Base-by-base conservation (phyloP, 2,113 vertebrate genomes). In the Manacus vitellinus region DNA sequence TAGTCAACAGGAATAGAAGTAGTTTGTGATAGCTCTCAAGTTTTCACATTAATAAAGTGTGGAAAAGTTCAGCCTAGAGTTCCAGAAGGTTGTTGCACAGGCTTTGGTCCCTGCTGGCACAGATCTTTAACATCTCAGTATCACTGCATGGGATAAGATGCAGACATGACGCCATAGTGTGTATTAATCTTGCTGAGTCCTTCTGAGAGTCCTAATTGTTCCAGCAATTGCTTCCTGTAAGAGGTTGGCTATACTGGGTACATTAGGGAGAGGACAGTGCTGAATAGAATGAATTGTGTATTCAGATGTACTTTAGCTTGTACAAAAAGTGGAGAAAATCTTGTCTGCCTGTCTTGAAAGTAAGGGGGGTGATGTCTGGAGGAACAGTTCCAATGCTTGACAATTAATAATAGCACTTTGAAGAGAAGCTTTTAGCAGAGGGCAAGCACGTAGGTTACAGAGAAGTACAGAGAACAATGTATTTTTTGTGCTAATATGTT, bases 391-490 rank as follows among this genome's bases (percentile, higher is more conserved):
- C 85, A 88, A 9, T 47, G 41, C 63, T 12, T 91, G 52, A 66
- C 84, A 46, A 10, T 94, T 85, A 95, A 37, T 88, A 82, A 83
- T 39, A 47, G 72, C 51, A n/a, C 83, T 94, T 82, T 47, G 27
- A 83, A 81, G 68, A 88, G 67, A 37, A 52, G 82, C 79, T 95
- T 90, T 96, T 88, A 94, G 82, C 75, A 77, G 88, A 85, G 90
- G 78, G 59, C 6, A 28, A 63, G 59, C 63, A 71, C 23, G 5
- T 15, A 61, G 67, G 54, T 78, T 96, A 81, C 56, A 62, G 61
- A 93, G 24, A 28, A 73, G 30, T 46, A 9, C 31, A 55, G 83
- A 92, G 59, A 90, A 68, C 54, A 76, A 33, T 56, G 58, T 33
- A 25, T 37, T 85, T 92, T 93, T 92, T 70, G 56, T 93, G 35